These are phyloP conservation scores for Myotis davidii DNA, from an alignment of 2,113 vertebrate species.

Conservation along the genomic window DNA sequence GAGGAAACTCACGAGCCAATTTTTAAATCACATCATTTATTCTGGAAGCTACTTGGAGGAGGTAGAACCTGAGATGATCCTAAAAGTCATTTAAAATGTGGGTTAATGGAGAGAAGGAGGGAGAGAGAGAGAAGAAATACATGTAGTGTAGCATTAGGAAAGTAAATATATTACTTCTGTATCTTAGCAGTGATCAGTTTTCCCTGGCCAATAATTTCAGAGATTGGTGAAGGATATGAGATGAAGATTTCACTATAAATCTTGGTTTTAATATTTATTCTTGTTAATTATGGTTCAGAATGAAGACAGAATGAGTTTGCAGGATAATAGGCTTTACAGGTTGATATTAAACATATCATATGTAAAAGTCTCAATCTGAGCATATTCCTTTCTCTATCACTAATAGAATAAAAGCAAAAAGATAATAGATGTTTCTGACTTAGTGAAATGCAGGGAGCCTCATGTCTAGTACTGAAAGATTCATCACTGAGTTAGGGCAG, in stretches of 20 bases:
- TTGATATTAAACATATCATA: not conserved
- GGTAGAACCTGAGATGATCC: not conserved
- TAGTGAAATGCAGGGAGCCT: not conserved
- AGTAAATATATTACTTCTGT: not conserved
- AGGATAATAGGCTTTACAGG: not conserved
- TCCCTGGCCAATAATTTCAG: not conserved
- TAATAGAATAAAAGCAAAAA: constrained; percentile 1
- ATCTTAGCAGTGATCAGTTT: not conserved
- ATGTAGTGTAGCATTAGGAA: not conserved
- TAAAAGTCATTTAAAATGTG: not conserved
- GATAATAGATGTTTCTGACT: not conserved
- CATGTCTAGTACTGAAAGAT: not conserved
- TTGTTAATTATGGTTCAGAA: not conserved
- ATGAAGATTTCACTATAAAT: not conserved
- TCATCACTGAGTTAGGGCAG: not conserved
- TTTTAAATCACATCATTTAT: not conserved
- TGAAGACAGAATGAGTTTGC: not conserved
- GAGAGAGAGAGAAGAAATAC: not conserved
- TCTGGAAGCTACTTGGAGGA: not conserved
- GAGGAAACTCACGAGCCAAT: not conserved
- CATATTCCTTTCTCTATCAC: not conserved
- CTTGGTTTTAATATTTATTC: not conserved
- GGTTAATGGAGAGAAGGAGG: not conserved
- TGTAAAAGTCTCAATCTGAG: not conserved
- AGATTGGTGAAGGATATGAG: not conserved